Evolutionary conservation across 1,140 invertebrate species (phyloP).

Genomic region (Steinernema feltiae): DNA sequence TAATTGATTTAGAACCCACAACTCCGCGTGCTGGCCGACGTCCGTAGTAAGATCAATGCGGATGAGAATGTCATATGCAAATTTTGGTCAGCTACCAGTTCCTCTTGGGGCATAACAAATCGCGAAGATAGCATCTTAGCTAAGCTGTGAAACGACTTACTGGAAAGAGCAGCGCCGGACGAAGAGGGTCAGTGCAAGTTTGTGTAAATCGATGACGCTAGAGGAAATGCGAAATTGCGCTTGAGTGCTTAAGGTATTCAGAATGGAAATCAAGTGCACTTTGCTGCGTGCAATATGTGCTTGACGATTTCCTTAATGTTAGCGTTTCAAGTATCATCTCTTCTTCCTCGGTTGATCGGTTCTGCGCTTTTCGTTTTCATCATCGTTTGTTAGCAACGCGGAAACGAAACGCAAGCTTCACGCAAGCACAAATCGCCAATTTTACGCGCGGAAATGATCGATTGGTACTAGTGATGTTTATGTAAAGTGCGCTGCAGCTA

Average conservation of each 20-base stretch:
- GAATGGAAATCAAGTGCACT: too few relatives aligned
- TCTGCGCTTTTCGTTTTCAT: neutral
- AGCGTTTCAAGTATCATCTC: too few relatives aligned
- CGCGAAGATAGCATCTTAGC: neutral
- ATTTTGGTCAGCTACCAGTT: neutral
- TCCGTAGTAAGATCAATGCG: slow-evolving; percentile 4
- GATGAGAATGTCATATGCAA: neutral
- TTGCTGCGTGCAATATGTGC: neutral
- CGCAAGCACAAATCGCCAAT: neutral
- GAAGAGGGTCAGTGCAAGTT: neutral
- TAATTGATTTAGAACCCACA: slow-evolving; percentile 13
- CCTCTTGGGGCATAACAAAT: neutral
- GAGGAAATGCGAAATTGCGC: neutral
- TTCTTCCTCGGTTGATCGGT: too few relatives aligned
- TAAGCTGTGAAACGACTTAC: neutral
- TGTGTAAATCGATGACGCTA: neutral
- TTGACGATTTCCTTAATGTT: too few relatives aligned
- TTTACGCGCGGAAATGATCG: too few relatives aligned
- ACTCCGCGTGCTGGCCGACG: neutral
- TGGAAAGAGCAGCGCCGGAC: neutral
- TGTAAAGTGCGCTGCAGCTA: too few relatives aligned
- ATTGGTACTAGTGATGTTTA: too few relatives aligned
- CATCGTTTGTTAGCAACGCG: neutral
- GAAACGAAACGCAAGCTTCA: neutral
- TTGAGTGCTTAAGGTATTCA: neutral